Percentiles rank a stretch among this genome's conserved stretches.
phyloP scores from a whole-genome alignment of 2,888 invertebrate species.

The Trichogramma dendrolimi region DNA sequence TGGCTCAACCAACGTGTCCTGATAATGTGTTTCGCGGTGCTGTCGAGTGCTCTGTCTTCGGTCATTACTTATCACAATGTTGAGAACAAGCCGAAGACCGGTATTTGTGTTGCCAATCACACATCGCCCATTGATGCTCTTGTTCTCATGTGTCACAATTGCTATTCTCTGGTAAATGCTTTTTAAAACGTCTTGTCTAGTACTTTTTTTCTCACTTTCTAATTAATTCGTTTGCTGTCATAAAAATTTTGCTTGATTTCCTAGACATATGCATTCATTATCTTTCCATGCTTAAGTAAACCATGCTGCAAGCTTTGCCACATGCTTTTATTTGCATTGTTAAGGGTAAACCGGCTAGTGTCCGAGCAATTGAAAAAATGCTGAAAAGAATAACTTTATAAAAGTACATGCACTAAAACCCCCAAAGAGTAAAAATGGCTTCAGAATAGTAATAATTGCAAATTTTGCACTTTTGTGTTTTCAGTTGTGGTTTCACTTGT shows the following conservation, averaged over 20 bases:
- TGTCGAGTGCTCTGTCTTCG: slow-evolving; percentile 86
- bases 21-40: slow-evolving; percentile 86
- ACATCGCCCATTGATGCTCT: slow-evolving; percentile 98
- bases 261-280: not conserved
- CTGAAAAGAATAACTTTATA: too few species aligned
- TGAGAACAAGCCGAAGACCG: slow-evolving; percentile 78
- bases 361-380: too few species aligned
- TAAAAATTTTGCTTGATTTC: too few species aligned
- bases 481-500: too few species aligned
- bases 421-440: too few species aligned
- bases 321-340: too few species aligned
- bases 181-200: not conserved
- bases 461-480: too few species aligned
- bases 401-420: too few species aligned
- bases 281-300: not conserved
- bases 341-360: too few species aligned
- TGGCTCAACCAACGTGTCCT: slow-evolving; percentile 76
- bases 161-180: slow-evolving; percentile 83
- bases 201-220: not conserved
- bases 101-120: slow-evolving; percentile 98
- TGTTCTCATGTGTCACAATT: slow-evolving; percentile 93
- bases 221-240: too few species aligned
- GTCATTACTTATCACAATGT: slow-evolving; percentile 82
- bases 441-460: too few species aligned
- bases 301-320: too few species aligned